Base-by-base conservation (phyloP, 1,140 invertebrate genomes). In the Trachelipus rathkii region DNA sequence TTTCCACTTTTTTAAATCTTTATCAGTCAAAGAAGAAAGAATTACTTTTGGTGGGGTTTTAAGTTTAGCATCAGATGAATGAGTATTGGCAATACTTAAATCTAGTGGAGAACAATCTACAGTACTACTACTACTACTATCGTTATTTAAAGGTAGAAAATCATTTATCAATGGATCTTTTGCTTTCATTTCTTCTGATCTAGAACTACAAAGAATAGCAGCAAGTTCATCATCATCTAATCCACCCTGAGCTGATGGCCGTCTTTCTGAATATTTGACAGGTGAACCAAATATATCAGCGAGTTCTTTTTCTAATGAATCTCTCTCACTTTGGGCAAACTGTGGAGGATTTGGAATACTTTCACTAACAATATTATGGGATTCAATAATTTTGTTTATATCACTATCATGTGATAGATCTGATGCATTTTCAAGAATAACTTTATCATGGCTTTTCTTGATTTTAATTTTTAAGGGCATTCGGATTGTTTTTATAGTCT, bases 391-490 rank as follows among this genome's bases (percentile, higher is more conserved):
- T 33, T 33, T 33, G 33, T 33, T 33, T 33, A 1, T 33, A 33
- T 33, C 33, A 60, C 8, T 60, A 15, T 13, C 19, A 19, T 15
- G 8, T 60, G 50, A 60, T 60, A 19, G 19, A 15, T 60, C 8
- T 60, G 50, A 8, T 15, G 50, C 50, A 60, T 19, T 60, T 19
- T 60, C 50, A 60, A 60, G 50, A 60, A 60, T 60, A 15, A 15
- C 19, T 60, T 60, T 60, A 60, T 60, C 50, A 60, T 60, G 50
- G 50, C 50, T 19, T 15, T 13, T 60, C 19, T 60, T 60, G 19
- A 60, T 60, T 60, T 60, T 60, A 15, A 60, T 60, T 60, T 60
- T 60, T 19, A 60, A 60, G 19, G 50, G 50, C 50, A 60, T 60
- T 19, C 50, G 2, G 11, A 60, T 19, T 60, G 50, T 15, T 60